Evolutionary conservation across 2,797 vertebrate species (phyloP).

Genomic region (Pseudopleuronectes americanus): DNA sequence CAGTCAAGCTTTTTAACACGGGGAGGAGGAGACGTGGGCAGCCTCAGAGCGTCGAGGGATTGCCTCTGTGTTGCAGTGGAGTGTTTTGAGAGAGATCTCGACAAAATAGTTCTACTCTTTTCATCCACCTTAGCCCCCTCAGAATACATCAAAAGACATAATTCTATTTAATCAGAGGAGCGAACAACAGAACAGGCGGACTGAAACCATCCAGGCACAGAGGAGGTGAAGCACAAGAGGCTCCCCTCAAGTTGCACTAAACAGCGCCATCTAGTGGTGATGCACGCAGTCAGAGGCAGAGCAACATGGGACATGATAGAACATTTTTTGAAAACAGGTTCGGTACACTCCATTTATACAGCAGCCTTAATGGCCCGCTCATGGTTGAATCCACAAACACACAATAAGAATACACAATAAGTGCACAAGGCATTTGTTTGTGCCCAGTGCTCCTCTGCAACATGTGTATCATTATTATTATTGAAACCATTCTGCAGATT

Average conservation of each 20-base stretch:
- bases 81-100: conserved; percentile 30
- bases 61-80: conserved; percentile 59
- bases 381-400: conserved; percentile 8
- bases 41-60: conserved; percentile 51
- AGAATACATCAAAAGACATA: conserved; percentile 73
- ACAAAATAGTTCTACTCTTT: conserved; percentile 63
- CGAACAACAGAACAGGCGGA: conserved; percentile 56
- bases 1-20: conserved; percentile 43
- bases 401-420: conserved; percentile 4
- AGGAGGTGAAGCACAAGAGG: neutral
- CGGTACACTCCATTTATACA: neutral
- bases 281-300: neutral
- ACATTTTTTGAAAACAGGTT: conserved; percentile 7
- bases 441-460: neutral
- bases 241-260: conserved; percentile 50
- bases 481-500: neutral
- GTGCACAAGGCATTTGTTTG: conserved; percentile 4
- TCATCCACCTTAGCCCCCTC: conserved; percentile 64
- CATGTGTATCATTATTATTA: neutral
- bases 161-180: conserved; percentile 70
- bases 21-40: conserved; percentile 40
- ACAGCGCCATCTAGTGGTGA: conserved; percentile 83
- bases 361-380: neutral
- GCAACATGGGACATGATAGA: conserved; percentile 5
- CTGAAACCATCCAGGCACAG: conserved; percentile 25